phyloP scores from a whole-genome alignment of 1,140 invertebrate species.

The Zelostemma sp. region DNA sequence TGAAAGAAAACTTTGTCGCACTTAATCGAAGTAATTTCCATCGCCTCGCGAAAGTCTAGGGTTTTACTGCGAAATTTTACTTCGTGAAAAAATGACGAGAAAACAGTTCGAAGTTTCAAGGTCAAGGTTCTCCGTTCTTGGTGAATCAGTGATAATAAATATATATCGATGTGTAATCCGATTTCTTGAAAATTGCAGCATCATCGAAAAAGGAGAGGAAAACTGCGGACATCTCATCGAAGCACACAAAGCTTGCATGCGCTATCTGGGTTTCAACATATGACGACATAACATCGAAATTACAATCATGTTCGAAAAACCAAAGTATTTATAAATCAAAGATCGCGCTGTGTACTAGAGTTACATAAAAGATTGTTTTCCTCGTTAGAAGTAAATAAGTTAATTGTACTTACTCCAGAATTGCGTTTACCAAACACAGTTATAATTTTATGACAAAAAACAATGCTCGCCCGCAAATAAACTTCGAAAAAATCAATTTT shows the following conservation, averaged over 20 bases:
- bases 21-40: no score
- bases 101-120: no score
- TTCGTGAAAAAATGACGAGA: no score
- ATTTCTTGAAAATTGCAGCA: conserved; percentile 78
- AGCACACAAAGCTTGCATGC: conserved; percentile 97
- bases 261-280: conserved; percentile 94
- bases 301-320: neutral
- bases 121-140: no score
- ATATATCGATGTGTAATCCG: conserved; percentile 24
- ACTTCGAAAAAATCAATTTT: no score
- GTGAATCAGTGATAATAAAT: conserved; percentile 4
- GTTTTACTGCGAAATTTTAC: no score
- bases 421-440: neutral
- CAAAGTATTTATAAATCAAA: neutral
- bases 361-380: neutral
- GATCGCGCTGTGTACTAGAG: neutral
- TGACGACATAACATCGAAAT: conserved; percentile 66
- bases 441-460: neutral
- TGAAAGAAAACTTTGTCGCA: no score
- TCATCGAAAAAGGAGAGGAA: conserved; percentile 93
- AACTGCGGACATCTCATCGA: conserved; percentile 92
- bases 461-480: no score
- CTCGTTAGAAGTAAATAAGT: neutral
- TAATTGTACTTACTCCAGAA: neutral
- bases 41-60: no score